Evolutionary conservation across 2,888 invertebrate genomes (phyloP), one percentile per base, ranked within the genome.

Genomic region (Orthosia incerta): DNA sequence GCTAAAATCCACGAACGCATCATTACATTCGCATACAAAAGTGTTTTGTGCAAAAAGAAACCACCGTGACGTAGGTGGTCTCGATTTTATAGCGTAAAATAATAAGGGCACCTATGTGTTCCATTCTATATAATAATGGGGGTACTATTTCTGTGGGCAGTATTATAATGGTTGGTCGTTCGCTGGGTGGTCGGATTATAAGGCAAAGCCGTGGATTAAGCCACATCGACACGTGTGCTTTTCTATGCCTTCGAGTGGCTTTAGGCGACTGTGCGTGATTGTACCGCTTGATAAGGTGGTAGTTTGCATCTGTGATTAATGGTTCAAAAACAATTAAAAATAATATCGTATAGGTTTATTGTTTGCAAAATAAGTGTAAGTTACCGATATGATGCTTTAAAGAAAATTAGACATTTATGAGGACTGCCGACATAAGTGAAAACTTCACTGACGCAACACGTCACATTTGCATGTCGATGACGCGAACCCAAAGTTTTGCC

Each of bases 171-270:
- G 87, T 91, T 92, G 91, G 93, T 89, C 91, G 91, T 90, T 85
- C 89, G 82, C 87, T 94, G 95, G 96, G 96, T 96, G 96, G 96
- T 95, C 96, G 95, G 95, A 95, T 95, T 94, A 94, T 91, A 88
- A 88, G 78, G 92, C 90, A 93, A 94, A 95, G 93, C 93, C 89
- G 81, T 85, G 94, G 96, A 95, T 96, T 95, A 96, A 89, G 89
- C 88, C 89, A 90, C 93, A 94, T 96, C 94, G 94, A 95, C 95
- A 95, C 95, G 95, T 95, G 95, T 94, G 93, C 92, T 88, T 88
- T 92, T 89, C 89, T 91, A 88, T 91, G 89, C 90, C 87, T 89
- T 93, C 89, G 88, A 94, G 95, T 93, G 93, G 93, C 92, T 94
- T 94, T 90, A 92, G 91, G 94, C 93, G 89, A 87, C 92, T 92